Evolutionary conservation across 1,140 invertebrate species (phyloP).

Genomic region (Eciton burchellii): DNA sequence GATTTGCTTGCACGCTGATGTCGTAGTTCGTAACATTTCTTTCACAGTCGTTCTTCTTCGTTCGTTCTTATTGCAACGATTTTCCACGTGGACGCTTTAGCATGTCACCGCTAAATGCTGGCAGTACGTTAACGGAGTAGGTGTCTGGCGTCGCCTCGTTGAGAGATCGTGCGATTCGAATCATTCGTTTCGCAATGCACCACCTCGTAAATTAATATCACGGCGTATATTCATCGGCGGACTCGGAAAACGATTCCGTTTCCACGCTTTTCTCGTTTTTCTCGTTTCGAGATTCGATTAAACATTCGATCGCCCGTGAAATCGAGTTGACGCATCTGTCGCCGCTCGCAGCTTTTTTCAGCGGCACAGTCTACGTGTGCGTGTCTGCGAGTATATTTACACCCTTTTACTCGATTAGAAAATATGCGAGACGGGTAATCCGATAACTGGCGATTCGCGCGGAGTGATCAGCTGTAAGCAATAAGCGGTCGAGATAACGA

Average conservation of each 20-base stretch:
- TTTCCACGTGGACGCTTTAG: background rate
- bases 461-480: background rate
- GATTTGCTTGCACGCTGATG: no score
- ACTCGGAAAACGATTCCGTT: background rate
- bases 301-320: slow-evolving; percentile 29
- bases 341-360: background rate
- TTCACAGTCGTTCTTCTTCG: no score
- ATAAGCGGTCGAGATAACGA: background rate
- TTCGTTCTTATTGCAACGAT: no score
- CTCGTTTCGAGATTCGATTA: no score
- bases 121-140: slow-evolving; percentile 1
- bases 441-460: background rate
- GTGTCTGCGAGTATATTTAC: no score
- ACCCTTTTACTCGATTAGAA: slow-evolving; percentile 15
- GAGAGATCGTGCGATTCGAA: background rate
- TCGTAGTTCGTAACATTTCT: no score
- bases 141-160: background rate
- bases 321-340: slow-evolving; percentile 20
- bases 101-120: slow-evolving; percentile 8
- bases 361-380: background rate
- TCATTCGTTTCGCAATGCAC: background rate
- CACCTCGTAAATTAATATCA: slow-evolving; percentile 16
- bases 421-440: background rate
- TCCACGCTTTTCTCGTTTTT: slow-evolving; percentile 23
- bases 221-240: background rate